A percentile compares a stretch with the other conserved stretches of the same genome.
Conservation (phyloP, 2,797 vertebrate species). For the Poeciliopsis gracilis region DNA sequence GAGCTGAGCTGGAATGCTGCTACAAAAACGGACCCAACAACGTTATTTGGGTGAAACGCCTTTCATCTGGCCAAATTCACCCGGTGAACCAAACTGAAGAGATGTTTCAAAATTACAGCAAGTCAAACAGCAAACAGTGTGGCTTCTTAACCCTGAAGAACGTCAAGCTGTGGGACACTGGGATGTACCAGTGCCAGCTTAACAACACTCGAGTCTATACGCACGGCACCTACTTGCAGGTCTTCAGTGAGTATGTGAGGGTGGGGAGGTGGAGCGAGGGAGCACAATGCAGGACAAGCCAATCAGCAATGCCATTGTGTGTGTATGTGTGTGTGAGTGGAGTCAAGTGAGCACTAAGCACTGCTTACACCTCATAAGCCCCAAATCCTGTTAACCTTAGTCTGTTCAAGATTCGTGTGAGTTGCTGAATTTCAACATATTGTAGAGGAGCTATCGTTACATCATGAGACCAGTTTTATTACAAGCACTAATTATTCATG, state of each 20-base stretch:
- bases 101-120: no score
- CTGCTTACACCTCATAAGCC: conserved; percentile 48
- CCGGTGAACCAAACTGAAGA: background rate
- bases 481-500: conserved; percentile 17
- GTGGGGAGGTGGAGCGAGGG: background rate
- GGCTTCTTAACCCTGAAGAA: fast-evolving
- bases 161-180: conserved; percentile 34
- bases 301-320: conserved; percentile 10
- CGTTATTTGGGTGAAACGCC: conserved; percentile 10
- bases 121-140: background rate
- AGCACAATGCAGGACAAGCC: background rate
- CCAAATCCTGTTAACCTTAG: conserved; percentile 62
- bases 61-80: no score
- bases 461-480: conserved; percentile 31
- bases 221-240: conserved; percentile 79
- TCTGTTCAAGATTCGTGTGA: conserved; percentile 29
- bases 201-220: fast-evolving
- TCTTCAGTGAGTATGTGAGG: conserved; percentile 71
- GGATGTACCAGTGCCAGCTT: conserved; percentile 71
- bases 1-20: conserved; percentile 59
- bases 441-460: conserved; percentile 22
- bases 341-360: conserved; percentile 30
- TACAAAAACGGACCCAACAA: fast-evolving
- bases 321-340: background rate
- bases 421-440: conserved; percentile 26